A percentile compares a stretch with the other conserved stretches of the same genome.
Evolutionary conservation across 2,888 invertebrate genomes (phyloP).

Genomic region (Melinopterus prodromus): DNA sequence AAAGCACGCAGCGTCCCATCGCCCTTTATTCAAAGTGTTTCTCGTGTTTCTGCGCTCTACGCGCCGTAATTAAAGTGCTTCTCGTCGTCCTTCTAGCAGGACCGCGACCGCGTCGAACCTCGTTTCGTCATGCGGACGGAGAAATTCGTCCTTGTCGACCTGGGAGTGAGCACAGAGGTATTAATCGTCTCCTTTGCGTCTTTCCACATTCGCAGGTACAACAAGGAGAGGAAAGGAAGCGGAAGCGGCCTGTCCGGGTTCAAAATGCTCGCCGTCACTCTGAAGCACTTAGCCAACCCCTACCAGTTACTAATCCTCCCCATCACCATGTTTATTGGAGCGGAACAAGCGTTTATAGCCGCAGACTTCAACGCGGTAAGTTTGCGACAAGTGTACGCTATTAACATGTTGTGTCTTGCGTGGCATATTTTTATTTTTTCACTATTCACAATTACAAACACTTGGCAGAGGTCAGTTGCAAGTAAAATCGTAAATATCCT

Average conservation of each 20-base stretch:
- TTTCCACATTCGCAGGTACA: conserved; percentile 62
- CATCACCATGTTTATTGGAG: conserved; percentile 91
- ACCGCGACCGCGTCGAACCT: conserved; percentile 4
- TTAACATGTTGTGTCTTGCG: background rate
- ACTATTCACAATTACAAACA: too few species aligned
- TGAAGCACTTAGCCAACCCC: conserved; percentile 77
- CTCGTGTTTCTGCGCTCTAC: background rate
- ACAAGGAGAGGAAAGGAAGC: conserved; percentile 66
- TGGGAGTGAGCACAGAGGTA: background rate
- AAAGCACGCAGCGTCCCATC: background rate
- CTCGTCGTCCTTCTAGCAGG: background rate
- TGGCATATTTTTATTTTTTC: too few species aligned
- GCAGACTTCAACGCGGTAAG: conserved; percentile 83
- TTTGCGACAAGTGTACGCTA: conserved; percentile 37
- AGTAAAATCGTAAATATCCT: too few species aligned
- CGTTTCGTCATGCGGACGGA: background rate
- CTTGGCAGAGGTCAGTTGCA: too few species aligned
- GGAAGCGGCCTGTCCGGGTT: conserved; percentile 72
- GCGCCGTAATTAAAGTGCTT: background rate
- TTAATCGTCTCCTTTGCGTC: conserved; percentile 42
- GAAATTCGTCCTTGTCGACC: background rate
- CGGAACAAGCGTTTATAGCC: conserved; percentile 91
- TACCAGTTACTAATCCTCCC: conserved; percentile 87
- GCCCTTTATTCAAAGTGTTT: background rate
- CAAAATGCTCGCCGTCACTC: conserved; percentile 76